Evolutionary conservation across 2,113 vertebrate genomes (phyloP), one percentile per base, ranked within the genome.

Genomic region (Narcine bancroftii): DNA sequence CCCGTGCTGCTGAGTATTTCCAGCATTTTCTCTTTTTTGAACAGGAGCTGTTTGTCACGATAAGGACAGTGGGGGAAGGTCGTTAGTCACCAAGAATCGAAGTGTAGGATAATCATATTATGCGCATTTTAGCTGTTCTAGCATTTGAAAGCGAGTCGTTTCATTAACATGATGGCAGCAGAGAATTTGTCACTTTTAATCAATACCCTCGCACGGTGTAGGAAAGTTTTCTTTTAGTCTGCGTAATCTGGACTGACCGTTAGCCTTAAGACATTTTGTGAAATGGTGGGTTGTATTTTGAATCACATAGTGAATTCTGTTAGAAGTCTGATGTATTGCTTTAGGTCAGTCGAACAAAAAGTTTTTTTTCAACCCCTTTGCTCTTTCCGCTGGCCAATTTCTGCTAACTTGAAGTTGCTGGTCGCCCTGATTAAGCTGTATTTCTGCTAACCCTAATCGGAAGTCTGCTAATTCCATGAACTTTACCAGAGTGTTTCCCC

Each of bases 401-500:
- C 33, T 87, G 50, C 5, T 42, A 21, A 36, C 33, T 17, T 21
- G 17, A 36, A 87, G 63, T 69, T 69, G 19, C 83, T 56, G 65
- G 39, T 66, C 89, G 17, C 72, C 36, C 36, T 24, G n/a, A 65
- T 63, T 21, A 65, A 39, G 13, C 85, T 89, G 85, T 11, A 26
- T 26, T 89, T 89, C 63, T 42, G 56, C 60, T 65, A 36, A 36
- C 85, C 53, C 21, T 24, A 33, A 69, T 69, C 63, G 89, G 85
- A 89, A 89, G 87, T 89, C 21, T 47, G 65, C 29, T 65, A 24
- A 42, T 91, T 89, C 63, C 63, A 26, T 65, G 69, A 69, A 91
- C 65, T 47, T 42, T 91, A 91, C 39, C 85, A 69, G 65, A 69
- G 63, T 91, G 63, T 69, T 69, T 91, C 89, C 71, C 63, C 60